These are phyloP conservation scores for Chelonoidis abingdonii DNA, from an alignment of 2,113 vertebrate genomes.

Conservation along the genomic window DNA sequence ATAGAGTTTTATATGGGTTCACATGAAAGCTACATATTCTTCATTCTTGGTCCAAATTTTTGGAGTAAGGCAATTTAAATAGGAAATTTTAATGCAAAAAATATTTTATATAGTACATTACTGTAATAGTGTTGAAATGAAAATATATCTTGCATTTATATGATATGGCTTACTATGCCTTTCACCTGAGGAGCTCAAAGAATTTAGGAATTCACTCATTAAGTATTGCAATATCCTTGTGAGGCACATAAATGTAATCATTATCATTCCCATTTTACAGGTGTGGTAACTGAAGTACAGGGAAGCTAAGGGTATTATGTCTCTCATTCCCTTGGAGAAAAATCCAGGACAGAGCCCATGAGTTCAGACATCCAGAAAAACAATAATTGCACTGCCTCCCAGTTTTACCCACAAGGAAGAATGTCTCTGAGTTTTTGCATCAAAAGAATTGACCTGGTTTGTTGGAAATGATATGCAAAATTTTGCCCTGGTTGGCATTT, in stretches of 20 bases:
- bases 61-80: background rate
- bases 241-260: constrained; percentile 51
- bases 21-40: background rate
- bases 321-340: constrained; percentile 51
- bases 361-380: constrained; percentile 49
- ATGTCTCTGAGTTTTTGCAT: constrained; percentile 22
- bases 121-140: constrained; percentile 25
- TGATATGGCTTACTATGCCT: constrained; percentile 41
- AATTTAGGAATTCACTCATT: constrained; percentile 66
- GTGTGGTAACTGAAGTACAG: constrained; percentile 66
- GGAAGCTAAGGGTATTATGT: constrained; percentile 58
- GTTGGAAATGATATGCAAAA: constrained; percentile 51
- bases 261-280: constrained; percentile 70
- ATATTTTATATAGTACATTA: background rate
- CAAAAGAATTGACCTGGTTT: constrained; percentile 34
- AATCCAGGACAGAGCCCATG: constrained; percentile 33
- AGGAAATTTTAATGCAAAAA: constrained; percentile 12
- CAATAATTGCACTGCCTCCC: constrained; percentile 48
- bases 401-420: constrained; percentile 27
- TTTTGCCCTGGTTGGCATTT: constrained; percentile 24
- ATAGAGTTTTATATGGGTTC: background rate
- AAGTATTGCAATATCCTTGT: constrained; percentile 62
- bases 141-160: constrained; percentile 43
- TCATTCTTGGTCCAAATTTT: constrained; percentile 6
- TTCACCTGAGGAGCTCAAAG: constrained; percentile 56